phyloP scores from a whole-genome alignment of 2,113 vertebrate species.

The Phycodurus eques region DNA sequence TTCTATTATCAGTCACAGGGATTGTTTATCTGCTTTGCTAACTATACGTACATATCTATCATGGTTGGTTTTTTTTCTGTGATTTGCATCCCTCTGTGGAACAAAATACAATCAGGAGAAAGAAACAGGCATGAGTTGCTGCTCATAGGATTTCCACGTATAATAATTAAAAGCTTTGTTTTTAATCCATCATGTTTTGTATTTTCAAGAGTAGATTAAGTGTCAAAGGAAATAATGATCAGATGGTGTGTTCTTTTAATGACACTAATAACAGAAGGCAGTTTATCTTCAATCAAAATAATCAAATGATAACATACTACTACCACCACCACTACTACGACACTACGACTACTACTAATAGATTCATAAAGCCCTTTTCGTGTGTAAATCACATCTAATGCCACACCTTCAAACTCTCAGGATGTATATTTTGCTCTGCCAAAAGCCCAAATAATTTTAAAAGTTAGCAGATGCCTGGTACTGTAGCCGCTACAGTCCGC shows the following conservation, averaged over 20 bases:
- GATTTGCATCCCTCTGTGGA: slow-evolving; percentile 27
- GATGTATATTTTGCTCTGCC: not conserved
- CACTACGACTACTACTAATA: no score
- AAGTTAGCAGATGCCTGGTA: not conserved
- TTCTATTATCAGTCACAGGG: slow-evolving; percentile 13
- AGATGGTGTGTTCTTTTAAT: not conserved
- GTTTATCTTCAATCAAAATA: not conserved
- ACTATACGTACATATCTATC: slow-evolving; percentile 27
- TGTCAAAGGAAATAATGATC: slow-evolving; percentile 1
- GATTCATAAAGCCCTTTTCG: no score
- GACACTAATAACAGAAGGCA: not conserved
- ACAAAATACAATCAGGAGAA: not conserved
- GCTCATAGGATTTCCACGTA: not conserved
- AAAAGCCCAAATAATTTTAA: not conserved
- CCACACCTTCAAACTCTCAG: no score
- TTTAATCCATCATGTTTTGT: slow-evolving; percentile 1
- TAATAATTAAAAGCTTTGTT: not conserved
- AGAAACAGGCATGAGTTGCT: slow-evolving; percentile 7
- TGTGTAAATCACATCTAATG: no score
- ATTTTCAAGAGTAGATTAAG: not conserved
- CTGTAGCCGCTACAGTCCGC: not conserved
- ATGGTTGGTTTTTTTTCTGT: slow-evolving; percentile 26
- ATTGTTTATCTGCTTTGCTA: slow-evolving; percentile 12
- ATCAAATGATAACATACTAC: not conserved
- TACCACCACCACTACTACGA: no score